phyloP scores from a whole-genome alignment of 2,797 vertebrate species.

The Urophycis tenuis region DNA sequence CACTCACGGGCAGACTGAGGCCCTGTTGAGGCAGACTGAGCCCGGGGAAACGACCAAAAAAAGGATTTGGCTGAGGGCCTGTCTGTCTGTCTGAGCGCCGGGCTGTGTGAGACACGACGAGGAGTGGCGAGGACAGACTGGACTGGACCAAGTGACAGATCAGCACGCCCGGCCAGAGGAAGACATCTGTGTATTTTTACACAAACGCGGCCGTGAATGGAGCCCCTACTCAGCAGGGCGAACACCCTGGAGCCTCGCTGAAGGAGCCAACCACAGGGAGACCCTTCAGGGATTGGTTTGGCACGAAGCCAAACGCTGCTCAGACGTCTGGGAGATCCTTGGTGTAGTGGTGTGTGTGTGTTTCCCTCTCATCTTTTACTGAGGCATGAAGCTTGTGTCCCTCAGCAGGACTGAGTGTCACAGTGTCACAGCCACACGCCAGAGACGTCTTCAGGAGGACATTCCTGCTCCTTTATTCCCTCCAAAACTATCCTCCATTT shows the following conservation, averaged over 20 bases:
- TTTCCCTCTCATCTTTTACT: slow-evolving; percentile 50
- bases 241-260: slow-evolving; percentile 21
- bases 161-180: background rate
- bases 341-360: too few relatives aligned
- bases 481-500: slow-evolving; percentile 62
- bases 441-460: slow-evolving; percentile 66
- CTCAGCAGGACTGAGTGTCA: slow-evolving; percentile 52
- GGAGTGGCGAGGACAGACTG: slow-evolving; percentile 35
- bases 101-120: slow-evolving; percentile 42
- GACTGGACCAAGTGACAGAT: slow-evolving; percentile 1
- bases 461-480: slow-evolving; percentile 58
- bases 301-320: too few relatives aligned
- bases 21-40: slow-evolving; percentile 58
- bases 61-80: slow-evolving; percentile 51
- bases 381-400: slow-evolving; percentile 61
- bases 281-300: background rate
- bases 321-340: too few relatives aligned
- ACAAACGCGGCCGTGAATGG: slow-evolving; percentile 13
- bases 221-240: too few relatives aligned
- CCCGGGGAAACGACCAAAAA: slow-evolving; percentile 61
- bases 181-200: background rate
- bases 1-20: slow-evolving; percentile 64
- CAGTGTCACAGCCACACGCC: slow-evolving; percentile 60
- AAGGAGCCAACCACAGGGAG: background rate
- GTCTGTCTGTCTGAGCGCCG: slow-evolving; percentile 32